These are phyloP conservation scores for Hipparchia sbordonii DNA, from an alignment of 2,888 invertebrate species.

Conservation along the genomic window DNA sequence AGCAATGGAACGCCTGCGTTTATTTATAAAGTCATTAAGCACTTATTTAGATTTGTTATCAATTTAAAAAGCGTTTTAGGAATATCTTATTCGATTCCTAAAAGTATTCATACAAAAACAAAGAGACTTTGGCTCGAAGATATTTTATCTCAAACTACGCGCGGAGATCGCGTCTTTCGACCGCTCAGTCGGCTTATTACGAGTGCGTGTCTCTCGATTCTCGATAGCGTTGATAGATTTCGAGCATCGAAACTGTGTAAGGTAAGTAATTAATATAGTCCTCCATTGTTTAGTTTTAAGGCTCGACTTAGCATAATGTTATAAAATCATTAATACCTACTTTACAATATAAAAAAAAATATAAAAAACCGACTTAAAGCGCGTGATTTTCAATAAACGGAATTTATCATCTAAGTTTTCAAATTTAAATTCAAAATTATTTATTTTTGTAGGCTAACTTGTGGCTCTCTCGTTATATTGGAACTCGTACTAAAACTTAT, in stretches of 20 bases:
- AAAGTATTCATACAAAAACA: slow-evolving; percentile 1
- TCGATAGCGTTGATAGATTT: not conserved
- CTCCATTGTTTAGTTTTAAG: too few species aligned
- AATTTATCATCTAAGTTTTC: too few species aligned
- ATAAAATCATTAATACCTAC: too few species aligned
- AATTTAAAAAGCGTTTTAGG: not conserved
- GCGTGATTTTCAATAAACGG: too few species aligned
- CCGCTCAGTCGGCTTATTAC: not conserved
- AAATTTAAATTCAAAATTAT: too few species aligned
- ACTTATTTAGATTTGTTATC: slow-evolving; percentile 7
- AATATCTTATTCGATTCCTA: not conserved
- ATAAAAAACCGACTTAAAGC: too few species aligned
- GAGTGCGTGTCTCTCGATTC: not conserved
- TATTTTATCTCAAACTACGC: slow-evolving; percentile 1
- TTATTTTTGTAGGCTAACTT: too few species aligned
- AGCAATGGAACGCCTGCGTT: not conserved
- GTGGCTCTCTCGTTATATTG: not conserved
- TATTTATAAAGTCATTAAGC: not conserved
- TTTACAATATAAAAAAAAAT: too few species aligned
- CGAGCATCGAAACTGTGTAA: not conserved
- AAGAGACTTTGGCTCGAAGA: not conserved
- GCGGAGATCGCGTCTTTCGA: not conserved
- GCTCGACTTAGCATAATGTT: too few species aligned
- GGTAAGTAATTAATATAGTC: too few species aligned
- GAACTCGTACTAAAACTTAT: not conserved